Evolutionary conservation across 1,140 invertebrate genomes (phyloP).

Genomic region (Drosophila athabasca): DNA sequence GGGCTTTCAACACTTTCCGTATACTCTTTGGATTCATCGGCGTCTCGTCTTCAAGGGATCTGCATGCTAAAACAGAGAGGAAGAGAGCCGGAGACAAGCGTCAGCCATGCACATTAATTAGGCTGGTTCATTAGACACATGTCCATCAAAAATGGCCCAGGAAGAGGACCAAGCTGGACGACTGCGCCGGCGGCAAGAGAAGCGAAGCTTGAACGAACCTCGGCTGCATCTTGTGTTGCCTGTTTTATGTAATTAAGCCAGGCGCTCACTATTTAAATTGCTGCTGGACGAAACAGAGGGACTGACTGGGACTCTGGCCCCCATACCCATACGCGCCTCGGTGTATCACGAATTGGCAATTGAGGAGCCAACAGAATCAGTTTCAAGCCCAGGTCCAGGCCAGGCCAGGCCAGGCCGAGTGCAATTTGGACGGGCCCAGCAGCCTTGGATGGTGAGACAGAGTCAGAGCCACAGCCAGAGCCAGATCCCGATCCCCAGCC

Average conservation of each 20-base stretch:
- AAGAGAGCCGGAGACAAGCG: conserved; percentile 9
- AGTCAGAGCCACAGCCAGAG: background rate
- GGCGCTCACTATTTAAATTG: conserved; percentile 80
- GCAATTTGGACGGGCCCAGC: conserved; percentile 37
- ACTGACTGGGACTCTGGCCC: background rate
- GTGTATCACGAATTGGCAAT: conserved; percentile 78
- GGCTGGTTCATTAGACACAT: conserved; percentile 74
- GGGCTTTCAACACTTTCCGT: conserved; percentile 59
- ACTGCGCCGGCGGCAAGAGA: conserved; percentile 48
- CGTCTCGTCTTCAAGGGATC: conserved; percentile 7
- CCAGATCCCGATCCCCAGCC: conserved; percentile 30
- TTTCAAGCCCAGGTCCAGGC: conserved; percentile 2
- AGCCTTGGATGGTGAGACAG: conserved; percentile 6
- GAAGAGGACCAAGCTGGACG: conserved; percentile 25
- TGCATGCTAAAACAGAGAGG: conserved; percentile 15
- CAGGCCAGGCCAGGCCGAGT: conserved; percentile 20
- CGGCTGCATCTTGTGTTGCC: conserved; percentile 38
- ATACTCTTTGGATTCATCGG: conserved; percentile 8
- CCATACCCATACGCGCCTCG: conserved; percentile 38
- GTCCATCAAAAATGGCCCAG: conserved; percentile 59
- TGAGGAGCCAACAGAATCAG: conserved; percentile 39
- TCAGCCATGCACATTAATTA: conserved; percentile 71
- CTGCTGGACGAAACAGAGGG: conserved; percentile 22
- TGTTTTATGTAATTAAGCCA: conserved; percentile 79
- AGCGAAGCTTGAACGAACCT: conserved; percentile 14